Conservation (phyloP, 2,113 vertebrate genomes). For the Lagopus muta region DNA sequence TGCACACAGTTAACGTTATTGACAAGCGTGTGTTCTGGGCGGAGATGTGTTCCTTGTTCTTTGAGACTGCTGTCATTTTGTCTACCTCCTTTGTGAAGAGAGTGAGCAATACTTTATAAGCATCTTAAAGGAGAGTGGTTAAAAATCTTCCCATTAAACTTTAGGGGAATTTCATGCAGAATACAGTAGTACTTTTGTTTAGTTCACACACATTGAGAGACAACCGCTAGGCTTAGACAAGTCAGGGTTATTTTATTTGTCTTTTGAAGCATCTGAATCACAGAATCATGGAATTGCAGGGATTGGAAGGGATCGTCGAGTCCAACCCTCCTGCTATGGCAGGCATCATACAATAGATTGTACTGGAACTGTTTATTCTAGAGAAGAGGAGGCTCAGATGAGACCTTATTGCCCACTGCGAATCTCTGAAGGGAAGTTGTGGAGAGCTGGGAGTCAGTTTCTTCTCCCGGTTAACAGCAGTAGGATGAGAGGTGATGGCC, state of each 20-base stretch:
- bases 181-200: not conserved
- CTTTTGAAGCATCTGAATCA: not conserved
- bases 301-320: too few relatives aligned
- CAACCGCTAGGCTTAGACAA: not conserved
- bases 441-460: too few relatives aligned
- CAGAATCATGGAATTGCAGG: too few relatives aligned
- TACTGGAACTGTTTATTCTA: too few relatives aligned
- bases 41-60: not conserved
- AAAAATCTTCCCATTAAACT: not conserved
- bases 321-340: too few relatives aligned
- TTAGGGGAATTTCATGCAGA: not conserved
- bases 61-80: not conserved
- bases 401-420: too few relatives aligned
- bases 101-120: not conserved
- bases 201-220: not conserved
- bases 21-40: not conserved
- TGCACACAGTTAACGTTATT: not conserved
- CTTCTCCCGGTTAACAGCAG: too few relatives aligned
- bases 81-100: rapidly evolving
- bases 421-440: too few relatives aligned
- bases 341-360: too few relatives aligned
- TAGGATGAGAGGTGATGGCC: too few relatives aligned
- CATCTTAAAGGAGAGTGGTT: too few relatives aligned
- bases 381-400: too few relatives aligned
- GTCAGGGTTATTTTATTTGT: rapidly evolving